Percentiles rank a stretch among this genome's conserved stretches.
Evolutionary conservation across 2,113 vertebrate genomes (phyloP).

Genomic region (Urocitellus parryii): DNA sequence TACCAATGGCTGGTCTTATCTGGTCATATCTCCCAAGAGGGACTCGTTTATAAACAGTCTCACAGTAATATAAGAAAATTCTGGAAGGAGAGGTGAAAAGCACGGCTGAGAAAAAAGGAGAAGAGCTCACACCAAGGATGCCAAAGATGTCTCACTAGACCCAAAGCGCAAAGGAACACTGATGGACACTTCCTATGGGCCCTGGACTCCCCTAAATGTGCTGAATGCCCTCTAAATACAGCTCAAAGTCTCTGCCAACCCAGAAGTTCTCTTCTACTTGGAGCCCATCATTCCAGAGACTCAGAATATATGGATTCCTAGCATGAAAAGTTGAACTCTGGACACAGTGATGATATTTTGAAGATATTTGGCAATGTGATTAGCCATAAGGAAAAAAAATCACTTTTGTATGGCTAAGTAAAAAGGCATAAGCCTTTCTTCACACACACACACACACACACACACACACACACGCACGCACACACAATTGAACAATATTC

Average conservation of each 20-base stretch:
- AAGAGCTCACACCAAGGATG: not conserved
- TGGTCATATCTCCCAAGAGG: not conserved
- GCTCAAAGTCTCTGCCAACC: not conserved
- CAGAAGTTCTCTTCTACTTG: not conserved
- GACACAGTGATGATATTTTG: not conserved
- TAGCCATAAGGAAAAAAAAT: not conserved
- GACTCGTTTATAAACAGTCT: not conserved
- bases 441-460: no score
- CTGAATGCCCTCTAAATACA: not conserved
- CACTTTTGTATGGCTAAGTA: not conserved
- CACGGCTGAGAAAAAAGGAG: not conserved
- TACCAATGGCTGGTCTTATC: not conserved
- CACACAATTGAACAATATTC: not conserved
- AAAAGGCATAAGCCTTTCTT: not conserved
- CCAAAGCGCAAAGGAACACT: not conserved
- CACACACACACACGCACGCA: no score
- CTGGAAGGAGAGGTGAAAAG: not conserved
- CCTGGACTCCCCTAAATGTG: not conserved
- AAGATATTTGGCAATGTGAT: not conserved
- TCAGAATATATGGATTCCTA: not conserved
- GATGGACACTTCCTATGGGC: not conserved
- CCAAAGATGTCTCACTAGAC: not conserved
- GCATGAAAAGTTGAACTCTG: not conserved
- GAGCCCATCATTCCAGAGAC: not conserved
- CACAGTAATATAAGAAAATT: not conserved